Evolutionary conservation across 2,797 vertebrate genomes (phyloP), one percentile per base, ranked within the genome.

Genomic region (Streptopelia turtur): DNA sequence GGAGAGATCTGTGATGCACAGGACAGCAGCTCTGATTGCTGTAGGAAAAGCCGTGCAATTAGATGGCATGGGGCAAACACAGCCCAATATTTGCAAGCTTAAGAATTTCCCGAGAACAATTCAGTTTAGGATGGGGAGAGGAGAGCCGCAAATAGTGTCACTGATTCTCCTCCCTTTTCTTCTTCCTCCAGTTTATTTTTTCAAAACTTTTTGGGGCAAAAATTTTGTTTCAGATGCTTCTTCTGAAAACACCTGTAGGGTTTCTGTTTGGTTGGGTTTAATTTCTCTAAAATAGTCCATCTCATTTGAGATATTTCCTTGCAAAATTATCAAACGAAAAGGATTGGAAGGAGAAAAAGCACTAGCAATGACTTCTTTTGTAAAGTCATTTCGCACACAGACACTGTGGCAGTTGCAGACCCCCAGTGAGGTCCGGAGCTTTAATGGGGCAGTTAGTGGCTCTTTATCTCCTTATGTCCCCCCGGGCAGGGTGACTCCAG

Each of bases 11-110:
- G 8, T 41, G 39, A 5, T 20, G 75, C 37, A 10, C 9, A 13
- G 33, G 30, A 15, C 1, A 1, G 10, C 37, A 30, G 39, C 6
- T 6, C 23, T 57, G 43, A 21, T 3, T 31, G 45, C 50, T 47
- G 5, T 8, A 22, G 60, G 35, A 31, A 57, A 33, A 78, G 16
- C 20, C 15, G 14, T 27, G 30, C 6, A 10, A 2, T 6, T 28
- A 28, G 31, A n/a, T 53, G 45, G 24, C 17, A 9, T 3, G 15
- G 30, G 31, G 11, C 0, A 2, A 45, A 22, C 9, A 10, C 3
- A 35, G 4, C 7, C 22, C 11, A 25, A 0, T 25, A 49, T 33
- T 35, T 65, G 43, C 56, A 37, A 56, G 1, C 10, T 28, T 12
- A 41, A 65, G 59, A 85, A 31, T 31, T 52, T 53, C 31, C 10